Percentiles rank a stretch among this genome's conserved stretches.
phyloP scores from a whole-genome alignment of 2,113 vertebrate species.

The Sceloporus tristichus region DNA sequence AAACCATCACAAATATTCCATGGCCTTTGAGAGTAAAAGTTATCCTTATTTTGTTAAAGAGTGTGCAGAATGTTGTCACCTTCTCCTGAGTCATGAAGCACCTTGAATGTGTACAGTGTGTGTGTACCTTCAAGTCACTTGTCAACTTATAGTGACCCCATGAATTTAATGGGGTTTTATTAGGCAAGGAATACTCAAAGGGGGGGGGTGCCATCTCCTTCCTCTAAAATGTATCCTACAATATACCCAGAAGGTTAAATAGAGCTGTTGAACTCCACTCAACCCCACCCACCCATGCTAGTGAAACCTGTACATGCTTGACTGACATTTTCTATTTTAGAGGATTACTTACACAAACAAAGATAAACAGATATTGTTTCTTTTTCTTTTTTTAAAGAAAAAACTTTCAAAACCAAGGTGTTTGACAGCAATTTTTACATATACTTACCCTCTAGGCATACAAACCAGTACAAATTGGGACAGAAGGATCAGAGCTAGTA shows the following conservation, averaged over 20 bases:
- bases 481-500: not conserved
- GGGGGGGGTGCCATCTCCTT: too few species aligned
- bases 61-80: too few species aligned
- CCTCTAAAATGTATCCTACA: too few species aligned
- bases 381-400: too few species aligned
- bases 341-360: not conserved
- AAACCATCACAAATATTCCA: not conserved
- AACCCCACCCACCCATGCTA: not conserved
- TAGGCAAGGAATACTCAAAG: too few species aligned
- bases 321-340: not conserved
- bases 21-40: not conserved
- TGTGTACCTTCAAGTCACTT: too few species aligned
- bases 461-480: not conserved
- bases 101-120: too few species aligned
- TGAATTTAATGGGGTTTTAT: too few species aligned
- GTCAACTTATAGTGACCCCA: too few species aligned
- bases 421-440: not conserved
- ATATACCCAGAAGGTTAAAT: not conserved
- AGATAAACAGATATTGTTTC: not conserved
- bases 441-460: not conserved
- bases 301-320: not conserved
- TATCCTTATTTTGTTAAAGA: not conserved
- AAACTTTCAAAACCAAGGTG: not conserved
- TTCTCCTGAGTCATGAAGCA: too few species aligned
- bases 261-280: not conserved